Conservation (phyloP, 1,140 invertebrate species). For the Diabrotica undecimpunctata region DNA sequence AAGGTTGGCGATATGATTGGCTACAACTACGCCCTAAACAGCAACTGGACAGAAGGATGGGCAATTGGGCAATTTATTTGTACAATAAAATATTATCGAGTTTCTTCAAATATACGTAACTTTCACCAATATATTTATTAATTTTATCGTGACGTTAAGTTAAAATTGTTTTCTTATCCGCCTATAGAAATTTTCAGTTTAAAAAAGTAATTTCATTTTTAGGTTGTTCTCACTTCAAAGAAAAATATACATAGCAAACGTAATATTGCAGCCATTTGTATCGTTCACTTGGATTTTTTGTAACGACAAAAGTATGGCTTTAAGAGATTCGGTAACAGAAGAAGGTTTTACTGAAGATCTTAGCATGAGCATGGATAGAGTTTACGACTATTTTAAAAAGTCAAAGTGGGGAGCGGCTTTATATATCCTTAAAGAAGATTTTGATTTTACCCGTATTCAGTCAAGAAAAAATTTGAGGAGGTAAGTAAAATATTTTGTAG, state of each 20-base stretch:
- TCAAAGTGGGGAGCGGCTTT: not conserved
- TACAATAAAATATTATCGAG: no score
- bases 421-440: constrained; percentile 1
- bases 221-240: constrained; percentile 80
- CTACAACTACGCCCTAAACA: no score
- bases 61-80: no score
- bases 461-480: constrained; percentile 3
- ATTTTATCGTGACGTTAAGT: not conserved
- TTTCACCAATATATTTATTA: no score
- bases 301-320: constrained; percentile 63
- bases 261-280: constrained; percentile 73
- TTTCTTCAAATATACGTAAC: no score
- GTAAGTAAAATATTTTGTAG: not conserved
- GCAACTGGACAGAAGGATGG: no score
- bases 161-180: not conserved
- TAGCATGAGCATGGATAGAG: constrained; percentile 55
- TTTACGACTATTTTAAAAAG: constrained; percentile 1
- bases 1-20: no score
- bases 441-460: not conserved
- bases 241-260: constrained; percentile 71
- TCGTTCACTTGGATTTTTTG: constrained; percentile 77
- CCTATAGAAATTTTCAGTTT: not conserved
- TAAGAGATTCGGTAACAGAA: not conserved
- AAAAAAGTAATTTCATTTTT: constrained; percentile 20
- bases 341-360: not conserved